Conservation (phyloP, 2,113 vertebrate species). For the Bujurquina vittata region DNA sequence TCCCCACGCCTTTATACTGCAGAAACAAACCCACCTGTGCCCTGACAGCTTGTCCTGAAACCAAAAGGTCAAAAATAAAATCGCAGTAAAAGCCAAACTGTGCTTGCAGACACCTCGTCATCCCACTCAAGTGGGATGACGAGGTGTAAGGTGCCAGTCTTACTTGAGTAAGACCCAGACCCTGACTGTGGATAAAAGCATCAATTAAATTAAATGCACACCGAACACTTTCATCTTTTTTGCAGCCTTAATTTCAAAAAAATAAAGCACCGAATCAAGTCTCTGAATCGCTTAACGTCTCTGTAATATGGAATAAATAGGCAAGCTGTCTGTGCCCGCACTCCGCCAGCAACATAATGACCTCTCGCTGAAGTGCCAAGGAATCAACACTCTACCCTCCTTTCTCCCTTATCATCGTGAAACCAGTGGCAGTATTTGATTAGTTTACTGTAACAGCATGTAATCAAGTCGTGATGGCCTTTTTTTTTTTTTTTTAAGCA, state of each 20-base stretch:
- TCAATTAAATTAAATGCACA: slow-evolving; percentile 32
- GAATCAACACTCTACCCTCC: slow-evolving; percentile 1
- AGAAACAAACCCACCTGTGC: neutral
- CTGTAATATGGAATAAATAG: slow-evolving; percentile 42
- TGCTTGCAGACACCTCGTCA: neutral
- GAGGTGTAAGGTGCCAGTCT: no score
- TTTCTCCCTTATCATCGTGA: neutral
- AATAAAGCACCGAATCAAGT: slow-evolving; percentile 10
- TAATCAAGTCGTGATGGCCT: slow-evolving; percentile 17
- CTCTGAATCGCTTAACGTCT: slow-evolving; percentile 24
- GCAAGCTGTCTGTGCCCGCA: slow-evolving; percentile 12
- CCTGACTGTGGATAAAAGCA: slow-evolving; percentile 20
- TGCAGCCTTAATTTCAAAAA: neutral
- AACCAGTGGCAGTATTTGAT: slow-evolving; percentile 57
- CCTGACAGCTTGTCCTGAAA: slow-evolving; percentile 7
- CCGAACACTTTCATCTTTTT: neutral
- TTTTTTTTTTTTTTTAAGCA: neutral
- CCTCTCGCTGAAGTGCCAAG: slow-evolving; percentile 17
- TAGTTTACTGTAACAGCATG: slow-evolving; percentile 26
- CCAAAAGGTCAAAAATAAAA: slow-evolving; percentile 37
- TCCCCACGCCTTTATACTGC: neutral
- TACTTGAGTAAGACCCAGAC: slow-evolving; percentile 31
- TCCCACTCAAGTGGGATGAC: slow-evolving; percentile 13
- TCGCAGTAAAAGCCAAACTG: neutral
- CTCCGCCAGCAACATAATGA: slow-evolving; percentile 21